Base-by-base conservation (phyloP, 2,888 invertebrate species). In the Oscheius myriophilus region DNA sequence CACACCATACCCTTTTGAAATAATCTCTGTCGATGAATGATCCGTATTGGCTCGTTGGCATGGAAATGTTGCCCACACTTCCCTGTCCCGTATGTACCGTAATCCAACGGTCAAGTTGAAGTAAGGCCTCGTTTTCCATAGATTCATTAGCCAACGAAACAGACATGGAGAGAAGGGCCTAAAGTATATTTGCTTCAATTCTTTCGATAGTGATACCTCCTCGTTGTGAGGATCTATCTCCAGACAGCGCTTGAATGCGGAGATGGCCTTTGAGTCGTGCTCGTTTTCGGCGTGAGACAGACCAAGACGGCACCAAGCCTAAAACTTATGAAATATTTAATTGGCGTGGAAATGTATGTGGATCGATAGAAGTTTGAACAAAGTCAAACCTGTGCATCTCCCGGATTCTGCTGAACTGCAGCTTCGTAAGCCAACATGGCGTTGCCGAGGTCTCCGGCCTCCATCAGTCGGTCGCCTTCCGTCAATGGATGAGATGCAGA, bases 141-240 rank as follows among this genome's bases (percentile, higher is more conserved):
- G 93, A 93, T 89, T 98, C 98, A 88, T 98, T 98, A 7, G 97
- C 95, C 84, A 94, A 95, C 79, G 94, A 93, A 21, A 95, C 94
- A 43, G 96, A 94, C 65, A 97, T 89, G 0, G 93, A 92, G 91
- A 96, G 93, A 65, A 95, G 90, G 0, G 94, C 96, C 74, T 78
- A 63, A 23, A 73, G 53, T 52, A 43, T 43, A 43, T 54, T 16
- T 54, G 33, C 9, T 16, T 16, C 21, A 54, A 16, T 54, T 26
- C 7, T 25, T 26, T 54, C 23, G 6, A 6, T 16, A 18, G 49
- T 6, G 3, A 49, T 46, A 71, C 76, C 69, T 84, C 80, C 65
- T 75, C 64, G 67, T 82, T 83, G 16, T 53, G 55, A 7, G 84
- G 75, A 21, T 83, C 78, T 58, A 86, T 73, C 42, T 82, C 71